These are phyloP conservation scores for Enteromius fasciolatus DNA, from an alignment of 2,797 vertebrate species.

Conservation along the genomic window DNA sequence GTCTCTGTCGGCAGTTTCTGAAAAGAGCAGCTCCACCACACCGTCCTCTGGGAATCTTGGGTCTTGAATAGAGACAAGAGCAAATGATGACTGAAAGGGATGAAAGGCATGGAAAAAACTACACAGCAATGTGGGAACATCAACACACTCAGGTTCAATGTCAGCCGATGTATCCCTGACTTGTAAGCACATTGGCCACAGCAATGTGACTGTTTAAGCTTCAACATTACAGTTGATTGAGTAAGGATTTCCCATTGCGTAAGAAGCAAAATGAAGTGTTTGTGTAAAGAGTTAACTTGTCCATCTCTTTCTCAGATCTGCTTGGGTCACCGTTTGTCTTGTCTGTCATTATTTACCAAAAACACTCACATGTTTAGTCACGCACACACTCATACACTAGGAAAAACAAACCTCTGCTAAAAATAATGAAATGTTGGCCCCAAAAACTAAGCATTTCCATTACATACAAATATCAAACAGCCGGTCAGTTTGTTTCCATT, in stretches of 20 bases:
- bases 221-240: not conserved
- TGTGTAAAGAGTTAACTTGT: not conserved
- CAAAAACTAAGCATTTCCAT: not conserved
- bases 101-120: conserved; percentile 8
- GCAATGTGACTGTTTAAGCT: not conserved
- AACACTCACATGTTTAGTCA: conserved; percentile 7
- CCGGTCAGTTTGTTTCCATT: not conserved
- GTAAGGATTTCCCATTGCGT: not conserved
- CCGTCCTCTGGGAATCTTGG: conserved; percentile 83
- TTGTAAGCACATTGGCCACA: not conserved
- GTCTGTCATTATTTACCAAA: conserved; percentile 40
- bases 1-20: conserved; percentile 82
- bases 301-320: not conserved
- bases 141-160: conserved; percentile 25
- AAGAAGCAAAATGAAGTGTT: conserved; percentile 8
- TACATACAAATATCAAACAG: not conserved
- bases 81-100: not conserved
- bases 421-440: not conserved
- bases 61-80: conserved; percentile 73
- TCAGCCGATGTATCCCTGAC: conserved; percentile 6
- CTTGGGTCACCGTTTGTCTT: not conserved
- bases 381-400: not conserved
- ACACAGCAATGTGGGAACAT: conserved; percentile 26
- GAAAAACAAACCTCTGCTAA: not conserved
- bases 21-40: conserved; percentile 87